These are phyloP conservation scores for Leptopilina boulardi DNA, from an alignment of 1,140 invertebrate species.

Conservation along the genomic window DNA sequence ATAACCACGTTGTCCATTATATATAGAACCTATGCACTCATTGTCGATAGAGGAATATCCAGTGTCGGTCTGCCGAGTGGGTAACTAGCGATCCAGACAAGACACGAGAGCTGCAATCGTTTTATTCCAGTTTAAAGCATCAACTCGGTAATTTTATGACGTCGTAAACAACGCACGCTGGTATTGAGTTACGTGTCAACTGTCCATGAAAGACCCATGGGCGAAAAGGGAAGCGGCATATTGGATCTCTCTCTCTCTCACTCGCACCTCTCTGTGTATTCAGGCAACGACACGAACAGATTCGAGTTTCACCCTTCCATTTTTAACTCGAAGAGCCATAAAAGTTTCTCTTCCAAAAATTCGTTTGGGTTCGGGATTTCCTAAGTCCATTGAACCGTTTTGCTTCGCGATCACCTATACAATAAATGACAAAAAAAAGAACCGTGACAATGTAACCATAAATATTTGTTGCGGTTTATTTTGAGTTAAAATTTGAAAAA, in stretches of 20 bases:
- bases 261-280: slow-evolving; percentile 32
- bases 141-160: slow-evolving; percentile 72
- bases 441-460: not conserved
- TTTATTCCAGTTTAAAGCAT: slow-evolving; percentile 71
- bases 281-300: slow-evolving; percentile 46
- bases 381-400: slow-evolving; percentile 28
- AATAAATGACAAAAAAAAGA: not conserved
- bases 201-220: slow-evolving; percentile 54
- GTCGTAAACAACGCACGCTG: slow-evolving; percentile 70
- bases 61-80: slow-evolving; percentile 41
- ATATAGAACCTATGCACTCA: not conserved
- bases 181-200: slow-evolving; percentile 71
- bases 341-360: slow-evolving; percentile 30
- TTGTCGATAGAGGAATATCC: not conserved
- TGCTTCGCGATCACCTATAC: not conserved
- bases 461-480: slow-evolving; percentile 8
- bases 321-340: slow-evolving; percentile 34
- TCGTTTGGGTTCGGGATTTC: slow-evolving; percentile 4
- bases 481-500: too few relatives aligned
- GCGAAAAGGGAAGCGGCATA: slow-evolving; percentile 50
- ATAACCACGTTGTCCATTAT: slow-evolving; percentile 5
- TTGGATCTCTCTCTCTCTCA: slow-evolving; percentile 42
- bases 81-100: slow-evolving; percentile 57
- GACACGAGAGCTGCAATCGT: slow-evolving; percentile 60
- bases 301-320: slow-evolving; percentile 55